These are phyloP conservation scores for Drosophila arizonae DNA, from an alignment of 1,140 invertebrate species.

Conservation along the genomic window DNA sequence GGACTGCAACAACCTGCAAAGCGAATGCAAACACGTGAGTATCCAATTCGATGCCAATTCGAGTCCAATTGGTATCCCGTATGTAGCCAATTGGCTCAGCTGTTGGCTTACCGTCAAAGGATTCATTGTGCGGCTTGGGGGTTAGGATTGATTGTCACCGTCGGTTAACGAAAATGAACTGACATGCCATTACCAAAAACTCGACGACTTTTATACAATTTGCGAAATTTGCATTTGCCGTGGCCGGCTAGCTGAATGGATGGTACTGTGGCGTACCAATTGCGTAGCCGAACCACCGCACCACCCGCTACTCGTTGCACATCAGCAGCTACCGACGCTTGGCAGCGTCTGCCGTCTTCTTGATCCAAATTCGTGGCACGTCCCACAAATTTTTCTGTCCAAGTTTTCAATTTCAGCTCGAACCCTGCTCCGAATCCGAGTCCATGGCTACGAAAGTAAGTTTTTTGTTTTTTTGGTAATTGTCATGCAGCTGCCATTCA, in stretches of 20 bases:
- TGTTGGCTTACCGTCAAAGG: conserved; percentile 73
- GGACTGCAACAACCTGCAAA: conserved; percentile 75
- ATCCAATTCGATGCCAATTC: background rate
- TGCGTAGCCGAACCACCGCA: conserved; percentile 11
- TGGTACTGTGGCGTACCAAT: conserved; percentile 20
- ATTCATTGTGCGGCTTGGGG: conserved; percentile 82
- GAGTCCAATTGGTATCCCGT: conserved; percentile 15
- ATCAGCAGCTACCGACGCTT: conserved; percentile 3
- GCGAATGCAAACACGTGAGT: conserved; percentile 1
- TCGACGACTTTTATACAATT: conserved; percentile 76
- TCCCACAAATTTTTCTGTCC: conserved; percentile 53
- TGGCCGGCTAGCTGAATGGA: conserved; percentile 24
- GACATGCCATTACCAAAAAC: conserved; percentile 76
- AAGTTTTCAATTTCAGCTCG: conserved; percentile 39
- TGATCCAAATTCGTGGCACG: conserved; percentile 73
- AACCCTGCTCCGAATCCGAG: conserved; percentile 18
- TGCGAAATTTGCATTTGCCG: conserved; percentile 67
- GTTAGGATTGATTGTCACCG: conserved; percentile 69
- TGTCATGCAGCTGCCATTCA: conserved; percentile 59
- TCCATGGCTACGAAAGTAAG: conserved; percentile 68
- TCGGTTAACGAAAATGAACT: conserved; percentile 82
- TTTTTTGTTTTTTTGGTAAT: conserved; percentile 44
- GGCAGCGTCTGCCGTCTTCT: conserved; percentile 35
- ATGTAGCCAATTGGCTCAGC: too few relatives aligned
- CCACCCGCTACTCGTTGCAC: conserved; percentile 12